phyloP scores from a whole-genome alignment of 2,113 vertebrate genomes.

The Phocoena phocoena region DNA sequence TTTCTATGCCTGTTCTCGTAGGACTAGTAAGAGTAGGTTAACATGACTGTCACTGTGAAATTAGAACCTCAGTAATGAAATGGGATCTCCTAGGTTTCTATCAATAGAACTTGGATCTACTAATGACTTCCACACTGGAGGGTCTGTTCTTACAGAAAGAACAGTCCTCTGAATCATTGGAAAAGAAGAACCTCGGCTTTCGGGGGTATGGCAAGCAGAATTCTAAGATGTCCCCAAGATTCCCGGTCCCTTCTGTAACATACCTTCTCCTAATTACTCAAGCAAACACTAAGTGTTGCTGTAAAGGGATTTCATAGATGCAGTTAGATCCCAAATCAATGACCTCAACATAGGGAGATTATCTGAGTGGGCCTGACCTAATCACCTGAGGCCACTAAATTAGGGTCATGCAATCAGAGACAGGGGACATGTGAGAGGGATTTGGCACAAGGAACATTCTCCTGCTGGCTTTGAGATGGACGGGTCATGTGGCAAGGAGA shows the following conservation, averaged over 20 bases:
- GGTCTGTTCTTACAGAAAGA: neutral
- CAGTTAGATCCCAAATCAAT: neutral
- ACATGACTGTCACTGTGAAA: neutral
- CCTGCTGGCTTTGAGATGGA: neutral
- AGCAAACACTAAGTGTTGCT: neutral
- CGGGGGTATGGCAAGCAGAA: neutral
- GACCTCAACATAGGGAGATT: neutral
- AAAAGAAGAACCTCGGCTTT: neutral
- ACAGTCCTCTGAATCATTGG: neutral
- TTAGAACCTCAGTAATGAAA: neutral
- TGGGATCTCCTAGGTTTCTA: neutral
- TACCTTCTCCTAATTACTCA: neutral
- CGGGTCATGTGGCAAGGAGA: neutral
- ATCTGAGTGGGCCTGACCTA: neutral
- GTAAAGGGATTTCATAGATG: neutral
- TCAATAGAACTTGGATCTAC: neutral
- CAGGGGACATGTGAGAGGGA: neutral
- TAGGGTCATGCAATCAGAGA: neutral
- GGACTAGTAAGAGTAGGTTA: too few species aligned
- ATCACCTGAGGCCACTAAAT: neutral
- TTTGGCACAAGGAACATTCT: neutral
- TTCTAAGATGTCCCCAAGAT: neutral
- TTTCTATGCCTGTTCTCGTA: neutral
- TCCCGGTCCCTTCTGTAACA: neutral
- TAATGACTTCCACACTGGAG: neutral